These are phyloP conservation scores for Gorsachius goisagi DNA, from an alignment of 2,113 vertebrate genomes.

Conservation along the genomic window DNA sequence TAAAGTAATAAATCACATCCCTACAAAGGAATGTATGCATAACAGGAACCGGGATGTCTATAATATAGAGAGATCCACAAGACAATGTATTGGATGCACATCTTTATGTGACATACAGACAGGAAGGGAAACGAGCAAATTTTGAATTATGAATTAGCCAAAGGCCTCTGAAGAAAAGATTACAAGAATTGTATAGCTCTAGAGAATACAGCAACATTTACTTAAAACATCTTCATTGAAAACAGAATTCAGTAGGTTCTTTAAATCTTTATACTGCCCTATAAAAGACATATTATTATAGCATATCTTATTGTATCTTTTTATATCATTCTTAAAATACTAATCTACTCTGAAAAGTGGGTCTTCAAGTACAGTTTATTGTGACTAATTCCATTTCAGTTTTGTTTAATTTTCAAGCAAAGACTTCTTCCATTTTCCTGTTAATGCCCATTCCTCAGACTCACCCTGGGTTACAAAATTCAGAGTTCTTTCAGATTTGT, in stretches of 20 bases:
- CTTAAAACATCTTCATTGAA: background rate
- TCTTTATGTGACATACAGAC: slow-evolving; percentile 26
- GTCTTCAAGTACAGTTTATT: background rate
- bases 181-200: background rate
- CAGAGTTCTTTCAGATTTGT: background rate
- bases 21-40: slow-evolving; percentile 58
- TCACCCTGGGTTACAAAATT: background rate
- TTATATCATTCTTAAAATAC: background rate
- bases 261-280: background rate
- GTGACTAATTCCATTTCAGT: background rate
- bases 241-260: background rate
- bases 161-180: slow-evolving; percentile 19
- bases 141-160: slow-evolving; percentile 39
- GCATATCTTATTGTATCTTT: background rate
- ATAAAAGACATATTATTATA: background rate
- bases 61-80: slow-evolving; percentile 4
- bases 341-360: background rate
- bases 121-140: slow-evolving; percentile 42
- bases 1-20: slow-evolving; percentile 52
- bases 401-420: slow-evolving; percentile 9
- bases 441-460: background rate
- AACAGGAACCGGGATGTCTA: slow-evolving; percentile 54
- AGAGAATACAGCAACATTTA: background rate
- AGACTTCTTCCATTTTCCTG: background rate
- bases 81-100: slow-evolving; percentile 30